Conservation (phyloP, 2,113 vertebrate genomes). For the Coregonus clupeaformis region DNA sequence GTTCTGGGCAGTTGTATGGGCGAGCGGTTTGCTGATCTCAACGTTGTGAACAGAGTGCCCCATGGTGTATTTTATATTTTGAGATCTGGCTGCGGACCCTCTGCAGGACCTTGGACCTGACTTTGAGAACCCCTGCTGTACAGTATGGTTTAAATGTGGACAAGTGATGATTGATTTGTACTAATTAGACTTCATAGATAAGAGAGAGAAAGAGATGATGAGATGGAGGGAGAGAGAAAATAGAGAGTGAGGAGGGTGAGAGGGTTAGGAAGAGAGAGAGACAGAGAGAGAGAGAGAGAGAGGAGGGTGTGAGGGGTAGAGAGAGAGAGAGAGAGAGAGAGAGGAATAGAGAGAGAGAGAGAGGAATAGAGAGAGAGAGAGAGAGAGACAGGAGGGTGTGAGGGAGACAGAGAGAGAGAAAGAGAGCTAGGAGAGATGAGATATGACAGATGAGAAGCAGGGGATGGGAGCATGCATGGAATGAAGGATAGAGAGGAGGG, state of each 20-base stretch:
- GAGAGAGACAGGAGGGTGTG: background rate
- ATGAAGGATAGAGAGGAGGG: background rate
- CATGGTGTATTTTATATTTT: no score
- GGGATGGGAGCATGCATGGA: background rate
- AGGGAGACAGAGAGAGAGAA: background rate
- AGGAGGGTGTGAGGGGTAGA: constrained; percentile 35
- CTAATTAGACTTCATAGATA: no score
- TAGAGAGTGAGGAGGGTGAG: constrained; percentile 16
- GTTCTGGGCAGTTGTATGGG: no score
- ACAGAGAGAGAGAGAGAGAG: constrained; percentile 7
- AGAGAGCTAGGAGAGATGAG: background rate
- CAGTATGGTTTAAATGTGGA: no score
- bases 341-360: background rate
- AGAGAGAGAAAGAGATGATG: background rate
- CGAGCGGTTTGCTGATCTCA: no score
- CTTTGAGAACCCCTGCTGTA: no score
- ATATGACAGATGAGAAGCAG: no score
- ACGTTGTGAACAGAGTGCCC: no score
- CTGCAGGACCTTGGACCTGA: no score
- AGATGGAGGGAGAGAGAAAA: constrained; percentile 2
- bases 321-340: background rate
- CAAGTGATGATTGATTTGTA: no score
- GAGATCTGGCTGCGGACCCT: no score
- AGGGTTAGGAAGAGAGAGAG: constrained; percentile 40
- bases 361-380: background rate